Evolutionary conservation across 2,888 invertebrate genomes (phyloP).

Genomic region (Geophilus truncorum): DNA sequence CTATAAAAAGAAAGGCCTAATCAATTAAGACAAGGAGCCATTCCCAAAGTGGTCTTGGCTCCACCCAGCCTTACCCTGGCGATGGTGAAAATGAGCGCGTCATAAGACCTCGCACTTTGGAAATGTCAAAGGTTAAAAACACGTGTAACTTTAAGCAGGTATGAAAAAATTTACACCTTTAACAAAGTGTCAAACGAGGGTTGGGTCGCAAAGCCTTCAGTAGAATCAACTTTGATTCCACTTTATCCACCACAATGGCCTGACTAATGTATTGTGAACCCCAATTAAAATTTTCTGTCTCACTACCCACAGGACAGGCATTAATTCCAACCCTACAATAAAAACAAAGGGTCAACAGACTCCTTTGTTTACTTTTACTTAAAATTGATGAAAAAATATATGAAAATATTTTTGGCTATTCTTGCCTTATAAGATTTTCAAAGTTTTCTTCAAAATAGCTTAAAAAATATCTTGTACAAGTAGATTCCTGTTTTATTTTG

Average conservation of each 20-base stretch:
- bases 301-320: neutral
- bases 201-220: neutral
- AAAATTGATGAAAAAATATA: no score
- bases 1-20: constrained; percentile 23
- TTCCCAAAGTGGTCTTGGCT: constrained; percentile 4
- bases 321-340: no score
- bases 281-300: neutral
- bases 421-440: no score
- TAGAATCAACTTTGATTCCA: neutral
- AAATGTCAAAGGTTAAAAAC: constrained; percentile 21
- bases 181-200: neutral
- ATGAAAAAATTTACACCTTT: neutral
- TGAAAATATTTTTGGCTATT: no score
- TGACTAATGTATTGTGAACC: neutral
- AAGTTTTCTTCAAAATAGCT: no score
- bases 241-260: neutral
- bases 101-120: constrained; percentile 10
- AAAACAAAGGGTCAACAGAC: no score
- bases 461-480: no score
- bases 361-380: no score
- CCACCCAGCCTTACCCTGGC: constrained; percentile 20
- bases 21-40: constrained; percentile 27
- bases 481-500: no score
- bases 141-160: neutral
- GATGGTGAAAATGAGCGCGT: constrained; percentile 13